Base-by-base conservation (phyloP, 2,113 vertebrate genomes). In the Mormoops blainvillei region DNA sequence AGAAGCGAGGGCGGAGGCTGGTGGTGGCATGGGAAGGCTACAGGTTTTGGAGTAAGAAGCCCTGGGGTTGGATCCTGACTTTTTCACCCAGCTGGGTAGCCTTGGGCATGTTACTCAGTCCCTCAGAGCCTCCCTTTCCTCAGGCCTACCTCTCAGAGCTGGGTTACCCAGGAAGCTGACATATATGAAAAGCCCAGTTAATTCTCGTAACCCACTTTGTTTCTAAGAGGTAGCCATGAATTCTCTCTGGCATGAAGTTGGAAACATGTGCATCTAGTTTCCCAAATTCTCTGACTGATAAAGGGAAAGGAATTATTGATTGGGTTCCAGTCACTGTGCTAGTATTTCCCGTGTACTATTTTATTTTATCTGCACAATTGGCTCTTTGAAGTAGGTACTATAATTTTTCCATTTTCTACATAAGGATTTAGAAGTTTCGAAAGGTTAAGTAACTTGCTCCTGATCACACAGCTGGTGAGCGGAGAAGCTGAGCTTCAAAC, bases 401-500 rank as follows among this genome's bases (percentile, higher is more conserved):
- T 65, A 20, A 38, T 31, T 31, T 73, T 76, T n/a, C 36, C 43
- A 20, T 77, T 94, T 96, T 73, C 77, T 70, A 84, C 36, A 22
- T 54, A 71, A 88, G 22, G 48, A 45, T 33, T 43, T 7, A 61
- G 15, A 74, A 52, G 12, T 83, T 67, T 48, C 71, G 84, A 70
- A 68, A 97, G 38, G 8, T 77, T 85, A 87, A 76, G n/a, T 73
- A 38, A 63, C 20, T 74, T 86, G 20, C 36, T 98, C 88, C 98
- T 96, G 92, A 99, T 92, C 81, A 98, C 97, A 4, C 98, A 98
- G 28, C 97, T 87, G 31, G 9, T 36, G 87, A 70, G 31, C 0
- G 3, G 70, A 80, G 93, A 92, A 68, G 14, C 26, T 36, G 36
- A 91, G 73, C 58, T 38, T 92, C 38, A 38, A 85, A 78, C 26